Evolutionary conservation across 2,888 invertebrate genomes (phyloP).

Genomic region (Uloborus plumipes): DNA sequence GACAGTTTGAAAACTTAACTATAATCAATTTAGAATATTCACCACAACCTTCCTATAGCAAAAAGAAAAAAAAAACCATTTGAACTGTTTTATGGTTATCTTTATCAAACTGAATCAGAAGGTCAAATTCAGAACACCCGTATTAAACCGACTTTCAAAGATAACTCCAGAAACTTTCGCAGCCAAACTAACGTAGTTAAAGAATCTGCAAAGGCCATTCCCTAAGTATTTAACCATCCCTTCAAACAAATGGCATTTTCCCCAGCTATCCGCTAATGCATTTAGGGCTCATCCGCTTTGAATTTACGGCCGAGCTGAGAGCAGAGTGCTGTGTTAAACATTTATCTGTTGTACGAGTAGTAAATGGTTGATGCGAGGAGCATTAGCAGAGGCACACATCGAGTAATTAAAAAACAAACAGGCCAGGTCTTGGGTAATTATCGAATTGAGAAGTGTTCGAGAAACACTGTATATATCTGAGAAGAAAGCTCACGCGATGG

Average conservation of each 20-base stretch:
- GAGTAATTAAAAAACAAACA: constrained; percentile 23
- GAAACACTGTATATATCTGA: background rate
- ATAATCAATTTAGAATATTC: too few relatives aligned
- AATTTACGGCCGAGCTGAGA: constrained; percentile 23
- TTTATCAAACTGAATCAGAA: too few relatives aligned
- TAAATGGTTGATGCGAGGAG: background rate
- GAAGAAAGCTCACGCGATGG: too few relatives aligned
- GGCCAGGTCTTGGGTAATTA: constrained; percentile 7
- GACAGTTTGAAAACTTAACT: too few relatives aligned
- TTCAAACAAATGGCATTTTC: constrained; percentile 17
- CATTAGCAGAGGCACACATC: constrained; percentile 8
- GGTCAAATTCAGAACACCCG: too few relatives aligned
- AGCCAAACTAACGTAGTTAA: too few relatives aligned
- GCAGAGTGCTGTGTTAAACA: constrained; percentile 25
- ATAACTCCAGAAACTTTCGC: too few relatives aligned
- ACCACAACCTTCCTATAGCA: too few relatives aligned
- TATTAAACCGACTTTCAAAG: too few relatives aligned
- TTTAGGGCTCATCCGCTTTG: constrained; percentile 4
- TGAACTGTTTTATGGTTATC: too few relatives aligned
- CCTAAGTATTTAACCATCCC: constrained; percentile 38
- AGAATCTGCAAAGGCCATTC: background rate
- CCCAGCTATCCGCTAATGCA: constrained; percentile 34
- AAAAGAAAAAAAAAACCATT: too few relatives aligned
- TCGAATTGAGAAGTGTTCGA: background rate
- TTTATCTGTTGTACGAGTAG: constrained; percentile 26